Evolutionary conservation across 2,797 vertebrate genomes (phyloP), one percentile per base, ranked within the genome.

Genomic region (Lithobates pipiens): DNA sequence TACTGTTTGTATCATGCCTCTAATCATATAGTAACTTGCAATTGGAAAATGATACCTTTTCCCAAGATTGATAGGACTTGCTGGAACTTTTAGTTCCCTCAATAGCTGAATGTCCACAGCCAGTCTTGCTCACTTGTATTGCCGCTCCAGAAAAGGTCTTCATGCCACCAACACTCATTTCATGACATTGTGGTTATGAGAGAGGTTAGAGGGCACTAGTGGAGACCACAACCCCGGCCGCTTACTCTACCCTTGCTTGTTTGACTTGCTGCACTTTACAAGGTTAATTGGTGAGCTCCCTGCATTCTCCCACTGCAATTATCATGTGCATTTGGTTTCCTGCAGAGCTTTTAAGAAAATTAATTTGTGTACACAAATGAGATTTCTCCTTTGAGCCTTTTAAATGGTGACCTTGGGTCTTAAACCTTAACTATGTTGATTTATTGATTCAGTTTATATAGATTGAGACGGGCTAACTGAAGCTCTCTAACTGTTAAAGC

Each of bases 281-380:
- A 76, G 78, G 72, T 75, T 86, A 81, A 86, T 81, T 86, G 27
- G 46, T 50, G 27, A 61, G 78, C 50, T 77, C 10, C 11, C 18
- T 46, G 85, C 69, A 25, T 86, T 74, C 63, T 39, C 77, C 77
- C 84, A 4, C 63, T 75, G 71, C 77, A 76, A 85, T 85, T 85
- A 76, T 75, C 63, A 36, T 70, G 34, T 76, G 46, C 72, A 42
- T 80, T 80, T 29, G 32, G 63, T 69, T 75, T 42, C 71, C 67
- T 85, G 77, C 69, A 70, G 46, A 76, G 84, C 77, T 80, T 76
- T 85, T 76, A 84, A 54, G 50, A 72, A 27, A 84, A 80, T 81
- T 76, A 88, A 88, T 76, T 76, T 76, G 77, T 82, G 68, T 70
- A 81, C 83, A 84, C 82, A 88, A 86, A 65, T 84, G 36, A 61